Evolutionary conservation across 2,888 invertebrate species (phyloP), one percentile per base, ranked within the genome.

Genomic region (Coelopa pilipes): DNA sequence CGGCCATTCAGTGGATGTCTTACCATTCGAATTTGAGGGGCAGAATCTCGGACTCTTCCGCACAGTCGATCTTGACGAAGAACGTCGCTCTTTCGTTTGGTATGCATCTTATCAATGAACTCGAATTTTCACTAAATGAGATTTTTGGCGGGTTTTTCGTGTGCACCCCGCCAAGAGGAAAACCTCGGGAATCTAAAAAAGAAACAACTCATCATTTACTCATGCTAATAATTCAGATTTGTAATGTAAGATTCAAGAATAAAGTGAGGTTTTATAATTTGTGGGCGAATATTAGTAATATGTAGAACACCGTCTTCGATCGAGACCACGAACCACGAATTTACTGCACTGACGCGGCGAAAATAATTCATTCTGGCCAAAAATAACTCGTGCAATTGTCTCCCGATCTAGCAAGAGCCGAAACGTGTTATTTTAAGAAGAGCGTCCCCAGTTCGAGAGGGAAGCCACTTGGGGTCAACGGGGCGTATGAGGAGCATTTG

Each of bases 21-120:
- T 83, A 87, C 87, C 87, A 87, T 78, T 86, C 86, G 77, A 87
- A 87, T 81, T 84, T 85, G 68, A 87, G 82, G 72, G 87, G 87
- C 80, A 87, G 76, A 79, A 86, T 78, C 66, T 84, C 83, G 57
- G 80, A 76, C 46, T 79, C 78, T 62, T 85, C 86, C 72, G 83
- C 82, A 77, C 86, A 85, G 79, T 87, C 87, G 79, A 87, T 85
- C 81, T 87, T 87, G 59, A 87, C 84, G 77, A 87, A 87, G 76
- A 87, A 84, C 72, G 86, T 87, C 59, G 87, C 87, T 75, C 87
- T 82, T 77, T 87, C 87, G 76, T 86, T 86, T 76, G 86, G 83
- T 77, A 85, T 80, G 79, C 87, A 87, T 76, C 86, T 82, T 74
- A 87, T 82, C 19, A 87, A 78, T 76, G 84, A 82, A 76, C 85